Percentiles rank a stretch among this genome's conserved stretches.
phyloP scores from a whole-genome alignment of 2,797 vertebrate species.

The Liparis tanakae region DNA sequence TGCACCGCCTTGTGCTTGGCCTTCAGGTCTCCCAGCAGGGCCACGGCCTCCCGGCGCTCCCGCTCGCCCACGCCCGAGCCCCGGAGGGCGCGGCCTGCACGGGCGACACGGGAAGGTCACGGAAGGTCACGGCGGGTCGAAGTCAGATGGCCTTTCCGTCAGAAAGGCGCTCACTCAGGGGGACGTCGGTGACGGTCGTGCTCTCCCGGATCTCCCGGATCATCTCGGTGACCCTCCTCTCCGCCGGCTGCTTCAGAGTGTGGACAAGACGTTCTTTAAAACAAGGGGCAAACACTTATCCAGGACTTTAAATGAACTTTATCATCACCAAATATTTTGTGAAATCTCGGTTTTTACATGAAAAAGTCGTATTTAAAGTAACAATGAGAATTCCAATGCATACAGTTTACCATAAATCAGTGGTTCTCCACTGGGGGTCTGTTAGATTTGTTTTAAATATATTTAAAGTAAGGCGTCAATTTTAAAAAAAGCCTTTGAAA shows the following conservation, averaged over 20 bases:
- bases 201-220: constrained; percentile 68
- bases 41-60: constrained; percentile 70
- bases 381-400: too few species aligned
- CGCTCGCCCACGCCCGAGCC: constrained; percentile 34
- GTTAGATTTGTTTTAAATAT: too few species aligned
- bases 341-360: too few species aligned
- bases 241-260: constrained; percentile 53
- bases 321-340: too few species aligned
- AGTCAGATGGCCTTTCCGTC: neutral
- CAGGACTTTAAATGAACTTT: too few species aligned
- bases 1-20: constrained; percentile 69
- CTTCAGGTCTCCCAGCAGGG: constrained; percentile 76
- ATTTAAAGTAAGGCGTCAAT: too few species aligned
- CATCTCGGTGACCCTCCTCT: constrained; percentile 67
- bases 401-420: too few species aligned
- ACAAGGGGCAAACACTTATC: too few species aligned
- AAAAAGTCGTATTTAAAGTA: too few species aligned
- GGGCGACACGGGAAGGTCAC: constrained; percentile 20
- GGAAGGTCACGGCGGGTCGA: neutral
- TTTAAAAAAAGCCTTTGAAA: too few species aligned
- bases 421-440: too few species aligned
- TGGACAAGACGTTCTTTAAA: constrained; percentile 18
- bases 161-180: constrained; percentile 67
- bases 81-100: constrained; percentile 61
- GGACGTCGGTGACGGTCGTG: constrained; percentile 59